A percentile compares a stretch with the other conserved stretches of the same genome.
These are phyloP conservation scores for Hippoglossus hippoglossus DNA, from an alignment of 2,797 vertebrate genomes.

Conservation along the genomic window DNA sequence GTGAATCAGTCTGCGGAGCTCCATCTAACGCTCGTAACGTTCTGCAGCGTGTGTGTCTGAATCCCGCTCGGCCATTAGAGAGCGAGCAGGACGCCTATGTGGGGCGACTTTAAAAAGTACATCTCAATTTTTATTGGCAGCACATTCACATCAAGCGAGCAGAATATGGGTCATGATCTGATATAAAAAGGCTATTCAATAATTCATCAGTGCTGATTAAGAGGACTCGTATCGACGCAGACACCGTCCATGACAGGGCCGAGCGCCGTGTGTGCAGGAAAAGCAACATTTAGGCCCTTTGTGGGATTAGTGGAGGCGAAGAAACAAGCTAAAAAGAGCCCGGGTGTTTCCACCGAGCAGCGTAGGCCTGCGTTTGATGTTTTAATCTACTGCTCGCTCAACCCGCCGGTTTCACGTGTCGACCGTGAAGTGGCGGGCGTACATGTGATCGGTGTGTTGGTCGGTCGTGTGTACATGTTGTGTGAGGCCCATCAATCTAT, in stretches of 20 bases:
- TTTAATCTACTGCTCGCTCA: constrained; percentile 38
- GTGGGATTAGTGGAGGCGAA: constrained; percentile 55
- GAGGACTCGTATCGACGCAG: constrained; percentile 68
- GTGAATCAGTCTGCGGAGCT: constrained; percentile 29
- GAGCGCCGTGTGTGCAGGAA: constrained; percentile 2
- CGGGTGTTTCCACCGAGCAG: constrained; percentile 13
- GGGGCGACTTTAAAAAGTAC: constrained; percentile 68
- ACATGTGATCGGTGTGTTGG: constrained; percentile 37
- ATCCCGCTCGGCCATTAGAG: constrained; percentile 31
- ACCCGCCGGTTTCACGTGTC: constrained; percentile 24
- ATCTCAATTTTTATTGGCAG: constrained; percentile 74
- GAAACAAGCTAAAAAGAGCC: constrained; percentile 30
- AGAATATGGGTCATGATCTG: constrained; percentile 82
- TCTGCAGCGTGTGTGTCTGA: constrained; percentile 30
- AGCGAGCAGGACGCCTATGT: constrained; percentile 49
- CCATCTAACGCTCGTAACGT: constrained; percentile 26
- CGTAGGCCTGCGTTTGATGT: constrained; percentile 45
- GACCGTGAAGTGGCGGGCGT: neutral
- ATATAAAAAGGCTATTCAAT: constrained; percentile 80
- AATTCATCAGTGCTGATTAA: constrained; percentile 79
- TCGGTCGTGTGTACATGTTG: constrained; percentile 28
- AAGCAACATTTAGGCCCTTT: constrained; percentile 51
- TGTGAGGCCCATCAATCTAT: constrained; percentile 72
- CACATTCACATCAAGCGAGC: constrained; percentile 61
- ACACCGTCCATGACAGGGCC: constrained; percentile 43